phyloP scores from a whole-genome alignment of 2,113 vertebrate species.

The Todiramphus chloris region DNA sequence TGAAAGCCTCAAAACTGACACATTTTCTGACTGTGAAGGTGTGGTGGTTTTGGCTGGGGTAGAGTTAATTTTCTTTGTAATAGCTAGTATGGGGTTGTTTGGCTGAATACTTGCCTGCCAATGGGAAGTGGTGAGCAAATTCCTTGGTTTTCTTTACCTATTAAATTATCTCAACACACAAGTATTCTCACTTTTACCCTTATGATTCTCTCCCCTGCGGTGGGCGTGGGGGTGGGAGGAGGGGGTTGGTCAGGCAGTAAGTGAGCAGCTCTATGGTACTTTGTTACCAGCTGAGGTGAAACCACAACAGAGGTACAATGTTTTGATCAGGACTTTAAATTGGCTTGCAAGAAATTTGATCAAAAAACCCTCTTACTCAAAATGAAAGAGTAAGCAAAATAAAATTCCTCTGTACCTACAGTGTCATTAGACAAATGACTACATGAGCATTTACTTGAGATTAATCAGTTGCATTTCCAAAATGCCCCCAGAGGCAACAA shows the following conservation, averaged over 20 bases:
- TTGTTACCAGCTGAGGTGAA: neutral
- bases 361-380: neutral
- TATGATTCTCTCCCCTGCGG: no score
- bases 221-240: no score
- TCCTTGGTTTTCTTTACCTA: neutral
- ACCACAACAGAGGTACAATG: neutral
- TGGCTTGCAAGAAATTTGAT: neutral
- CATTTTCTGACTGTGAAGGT: neutral
- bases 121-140: neutral
- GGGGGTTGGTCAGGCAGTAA: no score
- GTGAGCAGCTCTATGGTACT: neutral
- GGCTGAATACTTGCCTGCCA: neutral
- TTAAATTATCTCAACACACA: no score
- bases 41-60: neutral
- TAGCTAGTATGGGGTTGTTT: neutral
- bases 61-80: neutral
- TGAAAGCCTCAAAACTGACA: neutral
- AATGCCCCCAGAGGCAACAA: neutral
- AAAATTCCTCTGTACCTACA: neutral
- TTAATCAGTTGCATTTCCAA: neutral
- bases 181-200: neutral
- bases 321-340: neutral
- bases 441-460: neutral
- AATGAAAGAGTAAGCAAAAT: neutral
- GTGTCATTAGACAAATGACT: neutral